These are phyloP conservation scores for Volucella bombylans DNA, from an alignment of 2,888 invertebrate genomes.

Conservation along the genomic window DNA sequence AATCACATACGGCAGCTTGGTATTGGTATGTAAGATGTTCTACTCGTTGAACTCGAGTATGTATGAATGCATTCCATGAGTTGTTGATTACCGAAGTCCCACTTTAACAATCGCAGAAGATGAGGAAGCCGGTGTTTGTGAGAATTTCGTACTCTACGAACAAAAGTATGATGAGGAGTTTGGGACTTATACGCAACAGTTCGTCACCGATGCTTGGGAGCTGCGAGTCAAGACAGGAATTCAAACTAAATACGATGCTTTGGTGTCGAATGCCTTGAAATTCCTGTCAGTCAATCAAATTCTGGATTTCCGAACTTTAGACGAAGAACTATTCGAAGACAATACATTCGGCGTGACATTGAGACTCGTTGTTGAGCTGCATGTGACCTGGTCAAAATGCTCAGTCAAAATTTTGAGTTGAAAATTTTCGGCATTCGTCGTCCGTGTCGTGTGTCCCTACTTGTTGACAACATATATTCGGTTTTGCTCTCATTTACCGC, in stretches of 20 bases:
- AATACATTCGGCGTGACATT: conserved; percentile 97
- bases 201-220: conserved; percentile 97
- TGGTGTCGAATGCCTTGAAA: conserved; percentile 97
- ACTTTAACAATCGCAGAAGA: conserved; percentile 90
- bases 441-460: no score
- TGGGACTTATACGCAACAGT: conserved; percentile 91
- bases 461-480: no score
- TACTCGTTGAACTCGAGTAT: conserved; percentile 99
- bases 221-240: conserved; percentile 92
- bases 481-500: no score
- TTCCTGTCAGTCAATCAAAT: conserved; percentile 98
- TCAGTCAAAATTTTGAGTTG: conserved; percentile 93
- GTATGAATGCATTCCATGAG: conserved; percentile 96
- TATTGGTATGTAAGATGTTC: conserved; percentile 96
- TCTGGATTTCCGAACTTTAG: conserved; percentile 96
- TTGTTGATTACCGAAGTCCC: conserved; percentile 91
- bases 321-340: conserved; percentile 98
- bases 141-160: conserved; percentile 96
- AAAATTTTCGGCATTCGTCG: conserved; percentile 93
- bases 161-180: conserved; percentile 99
- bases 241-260: conserved; percentile 93
- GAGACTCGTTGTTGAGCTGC: conserved; percentile 98
- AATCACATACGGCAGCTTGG: conserved; percentile 94
- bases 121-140: conserved; percentile 95
- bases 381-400: conserved; percentile 96